Percentiles rank a stretch among this genome's conserved stretches.
Conservation (phyloP, 2,888 invertebrate species). For the Exocentrus adspersus region DNA sequence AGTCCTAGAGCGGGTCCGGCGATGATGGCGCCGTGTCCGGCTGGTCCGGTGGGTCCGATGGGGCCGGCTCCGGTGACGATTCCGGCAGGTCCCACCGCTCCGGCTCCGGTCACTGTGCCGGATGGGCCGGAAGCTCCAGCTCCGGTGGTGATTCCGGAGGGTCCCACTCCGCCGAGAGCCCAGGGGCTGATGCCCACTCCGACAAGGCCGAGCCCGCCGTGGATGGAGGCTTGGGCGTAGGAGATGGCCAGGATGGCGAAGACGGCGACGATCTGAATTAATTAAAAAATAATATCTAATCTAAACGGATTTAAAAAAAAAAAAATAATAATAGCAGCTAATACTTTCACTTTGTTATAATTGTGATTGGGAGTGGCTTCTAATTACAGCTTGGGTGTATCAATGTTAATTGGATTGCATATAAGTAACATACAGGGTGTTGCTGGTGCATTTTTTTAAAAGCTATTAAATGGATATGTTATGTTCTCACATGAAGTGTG, state of each 20-base stretch:
- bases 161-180: constrained; percentile 16
- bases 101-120: constrained; percentile 41
- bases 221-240: constrained; percentile 32
- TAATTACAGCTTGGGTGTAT: no score
- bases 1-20: constrained; percentile 38
- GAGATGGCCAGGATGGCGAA: constrained; percentile 34
- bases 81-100: constrained; percentile 38
- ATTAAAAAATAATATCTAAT: no score
- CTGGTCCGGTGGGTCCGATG: constrained; percentile 30
- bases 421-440: no score
- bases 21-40: constrained; percentile 33
- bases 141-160: constrained; percentile 21
- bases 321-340: no score
- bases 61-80: constrained; percentile 43
- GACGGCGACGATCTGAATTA: constrained; percentile 26
- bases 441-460: no score
- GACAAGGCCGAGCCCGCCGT: constrained; percentile 23
- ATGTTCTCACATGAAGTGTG: neutral
- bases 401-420: no score
- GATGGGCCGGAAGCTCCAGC: constrained; percentile 35
- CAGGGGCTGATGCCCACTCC: constrained; percentile 20
- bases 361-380: neutral
- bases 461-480: neutral
- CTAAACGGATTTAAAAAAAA: neutral
- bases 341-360: neutral